Conservation (phyloP, 2,113 vertebrate species). For the Xenopus laevis region DNA sequence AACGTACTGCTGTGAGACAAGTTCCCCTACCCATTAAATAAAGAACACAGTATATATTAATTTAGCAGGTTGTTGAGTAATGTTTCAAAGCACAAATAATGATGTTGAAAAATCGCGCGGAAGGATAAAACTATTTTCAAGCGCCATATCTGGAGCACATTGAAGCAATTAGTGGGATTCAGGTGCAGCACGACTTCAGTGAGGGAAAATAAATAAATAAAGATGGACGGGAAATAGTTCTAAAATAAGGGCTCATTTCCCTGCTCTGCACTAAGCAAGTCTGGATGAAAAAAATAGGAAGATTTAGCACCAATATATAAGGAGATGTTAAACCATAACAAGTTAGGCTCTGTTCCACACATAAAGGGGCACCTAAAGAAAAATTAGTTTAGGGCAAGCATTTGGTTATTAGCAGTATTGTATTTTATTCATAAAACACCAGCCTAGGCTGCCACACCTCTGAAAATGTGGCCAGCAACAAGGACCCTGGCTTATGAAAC, state of each 20-base stretch:
- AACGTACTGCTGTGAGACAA: constrained; percentile 58
- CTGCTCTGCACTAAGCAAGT: not conserved
- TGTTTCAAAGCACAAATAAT: constrained; percentile 61
- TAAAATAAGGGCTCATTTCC: constrained; percentile 29
- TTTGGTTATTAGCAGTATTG: no score
- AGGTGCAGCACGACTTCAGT: constrained; percentile 13
- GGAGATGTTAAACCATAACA: not conserved
- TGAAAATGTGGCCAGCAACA: no score
- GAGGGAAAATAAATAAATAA: not conserved
- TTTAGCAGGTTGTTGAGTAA: constrained; percentile 61
- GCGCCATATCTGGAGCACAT: constrained; percentile 21
- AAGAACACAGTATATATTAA: constrained; percentile 61
- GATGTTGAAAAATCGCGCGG: constrained; percentile 52
- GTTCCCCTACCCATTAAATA: constrained; percentile 51
- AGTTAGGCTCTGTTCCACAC: not conserved
- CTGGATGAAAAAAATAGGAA: constrained; percentile 9
- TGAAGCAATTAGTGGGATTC: constrained; percentile 41
- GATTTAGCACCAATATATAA: constrained; percentile 18
- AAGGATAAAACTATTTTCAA: constrained; percentile 36
- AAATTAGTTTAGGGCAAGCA: no score
- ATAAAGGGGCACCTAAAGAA: no score
- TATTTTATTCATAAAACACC: no score
- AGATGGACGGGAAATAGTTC: not conserved
- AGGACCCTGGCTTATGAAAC: no score
- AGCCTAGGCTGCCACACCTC: no score